A percentile compares a stretch with the other conserved stretches of the same genome.
Evolutionary conservation across 2,113 vertebrate species (phyloP).

Genomic region (Muntiacus muntjak): DNA sequence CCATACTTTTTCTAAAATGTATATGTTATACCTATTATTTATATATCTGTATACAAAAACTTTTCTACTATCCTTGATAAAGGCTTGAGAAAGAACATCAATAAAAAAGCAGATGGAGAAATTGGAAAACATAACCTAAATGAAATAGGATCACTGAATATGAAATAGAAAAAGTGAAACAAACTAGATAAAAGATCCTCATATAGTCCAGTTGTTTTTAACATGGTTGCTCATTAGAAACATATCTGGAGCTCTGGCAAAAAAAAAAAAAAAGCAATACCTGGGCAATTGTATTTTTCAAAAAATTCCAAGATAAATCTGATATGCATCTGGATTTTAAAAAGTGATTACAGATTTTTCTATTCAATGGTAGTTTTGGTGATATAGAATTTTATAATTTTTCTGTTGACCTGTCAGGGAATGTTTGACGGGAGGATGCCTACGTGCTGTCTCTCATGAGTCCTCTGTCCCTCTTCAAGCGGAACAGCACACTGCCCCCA

Average conservation of each 20-base stretch:
- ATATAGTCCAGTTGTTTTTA: not conserved
- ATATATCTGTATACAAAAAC: not conserved
- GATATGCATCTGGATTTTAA: not conserved
- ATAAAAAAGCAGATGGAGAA: not conserved
- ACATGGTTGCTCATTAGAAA: not conserved
- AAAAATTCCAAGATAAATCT: not conserved
- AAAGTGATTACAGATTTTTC: not conserved
- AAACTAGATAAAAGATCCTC: not conserved
- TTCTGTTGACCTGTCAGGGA: not conserved
- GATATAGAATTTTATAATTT: not conserved
- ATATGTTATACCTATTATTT: not conserved
- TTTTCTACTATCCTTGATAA: not conserved
- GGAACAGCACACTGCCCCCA: too few relatives aligned
- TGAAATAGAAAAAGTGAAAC: not conserved
- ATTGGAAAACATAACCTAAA: not conserved
- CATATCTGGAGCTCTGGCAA: not conserved
- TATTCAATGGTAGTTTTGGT: not conserved
- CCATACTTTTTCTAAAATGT: not conserved
- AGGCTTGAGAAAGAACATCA: too few relatives aligned
- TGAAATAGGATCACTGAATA: not conserved
- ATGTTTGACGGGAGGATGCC: too few relatives aligned
- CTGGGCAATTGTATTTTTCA: not conserved
- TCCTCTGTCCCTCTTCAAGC: too few relatives aligned
- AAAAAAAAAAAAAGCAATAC: not conserved
- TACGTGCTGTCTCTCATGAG: too few relatives aligned